phyloP scores from a whole-genome alignment of 2,113 vertebrate genomes.

The Cochlearius cochlearius region DNA sequence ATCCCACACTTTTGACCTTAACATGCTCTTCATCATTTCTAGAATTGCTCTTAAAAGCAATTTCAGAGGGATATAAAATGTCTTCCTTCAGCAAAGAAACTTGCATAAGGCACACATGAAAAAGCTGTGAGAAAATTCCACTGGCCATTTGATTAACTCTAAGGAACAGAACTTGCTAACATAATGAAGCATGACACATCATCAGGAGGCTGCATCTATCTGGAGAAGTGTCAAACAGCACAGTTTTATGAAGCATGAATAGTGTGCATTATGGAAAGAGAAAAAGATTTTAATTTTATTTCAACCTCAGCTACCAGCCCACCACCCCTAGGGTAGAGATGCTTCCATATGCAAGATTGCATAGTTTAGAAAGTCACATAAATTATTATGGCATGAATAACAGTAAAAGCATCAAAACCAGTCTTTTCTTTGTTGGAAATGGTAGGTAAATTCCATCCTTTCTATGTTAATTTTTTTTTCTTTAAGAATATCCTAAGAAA shows the following conservation, averaged over 20 bases:
- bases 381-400: not conserved
- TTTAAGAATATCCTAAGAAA: not conserved
- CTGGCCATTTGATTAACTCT: not conserved
- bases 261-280: not conserved
- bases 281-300: constrained; percentile 23
- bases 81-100: not conserved
- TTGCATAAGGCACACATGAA: not conserved
- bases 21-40: rapidly evolving
- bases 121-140: not conserved
- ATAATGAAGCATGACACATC: not conserved
- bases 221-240: not conserved
- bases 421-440: not conserved
- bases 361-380: not conserved
- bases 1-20: not conserved
- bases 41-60: not conserved
- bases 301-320: not conserved
- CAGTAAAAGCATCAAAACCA: not conserved
- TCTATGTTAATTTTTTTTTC: not conserved
- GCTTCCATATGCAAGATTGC: not conserved
- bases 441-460: not conserved
- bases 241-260: not conserved
- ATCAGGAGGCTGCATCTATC: not conserved
- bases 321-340: not conserved
- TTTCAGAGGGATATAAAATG: not conserved
- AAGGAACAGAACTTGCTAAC: not conserved